Evolutionary conservation across 2,888 invertebrate species (phyloP), one percentile per base, ranked within the genome.

Genomic region (Strigamia maritima): DNA sequence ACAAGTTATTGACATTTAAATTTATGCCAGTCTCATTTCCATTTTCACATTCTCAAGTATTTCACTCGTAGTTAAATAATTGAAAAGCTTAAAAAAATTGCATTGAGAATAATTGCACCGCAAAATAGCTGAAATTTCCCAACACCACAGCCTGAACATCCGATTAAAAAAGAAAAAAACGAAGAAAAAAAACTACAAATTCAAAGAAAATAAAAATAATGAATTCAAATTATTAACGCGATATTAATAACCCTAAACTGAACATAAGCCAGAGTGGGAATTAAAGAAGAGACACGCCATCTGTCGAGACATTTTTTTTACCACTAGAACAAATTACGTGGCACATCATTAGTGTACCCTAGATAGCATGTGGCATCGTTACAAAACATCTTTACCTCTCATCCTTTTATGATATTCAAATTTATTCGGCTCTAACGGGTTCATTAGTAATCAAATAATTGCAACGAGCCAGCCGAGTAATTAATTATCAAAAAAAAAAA

Each of bases 371-470:
- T 70, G 70, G 70, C 70, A 26, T 28, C 70, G 70, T 70, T 70
- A 28, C 70, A 70, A 70, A 70, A 70, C 70, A 70, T 70, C 70
- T 70, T 70, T 28, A 70, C 70, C 70, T 70, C 70, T 70, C 70
- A 28, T 70, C 26, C 70, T 70, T 28, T 70, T 70, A 70, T 70
- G 28, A 70, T 70, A 70, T 70, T 70, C 70, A 70, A 70, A 70
- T 70, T 70, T 70, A 70, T 70, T 70, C 70, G 70, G 26, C n/a
- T 28, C 70, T 70, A 70, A 70, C 70, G 70, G 70, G 70, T 70
- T 70, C 70, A 70, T 70, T 70, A 70, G 70, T 70, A 70, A 70
- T 70, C 70, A 70, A 70, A 70, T 70, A 70, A 65, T 44, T 65
- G 60, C 70, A 70, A 26, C 70, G 70, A 70, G 70, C 70, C 70